Evolutionary conservation across 2,797 vertebrate species (phyloP).

Genomic region (Chelonia mydas): DNA sequence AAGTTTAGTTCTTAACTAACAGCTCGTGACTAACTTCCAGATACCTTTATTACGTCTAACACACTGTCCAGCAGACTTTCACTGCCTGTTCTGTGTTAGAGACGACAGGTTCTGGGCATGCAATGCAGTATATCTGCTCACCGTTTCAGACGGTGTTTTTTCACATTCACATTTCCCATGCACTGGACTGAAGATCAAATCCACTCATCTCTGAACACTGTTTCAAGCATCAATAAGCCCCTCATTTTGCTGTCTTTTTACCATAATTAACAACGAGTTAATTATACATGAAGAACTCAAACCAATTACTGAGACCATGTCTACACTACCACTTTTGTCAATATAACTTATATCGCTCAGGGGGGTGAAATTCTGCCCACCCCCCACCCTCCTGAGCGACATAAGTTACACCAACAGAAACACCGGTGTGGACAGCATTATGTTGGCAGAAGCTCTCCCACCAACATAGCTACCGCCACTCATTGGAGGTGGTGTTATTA

Average conservation of each 20-base stretch:
- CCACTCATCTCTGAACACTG: no score
- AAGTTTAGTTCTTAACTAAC: not conserved
- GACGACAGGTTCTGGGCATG: not conserved
- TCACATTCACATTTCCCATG: not conserved
- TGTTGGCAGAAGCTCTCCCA: no score
- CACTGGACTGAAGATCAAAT: not conserved
- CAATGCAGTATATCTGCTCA: not conserved
- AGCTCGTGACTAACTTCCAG: rapidly evolving
- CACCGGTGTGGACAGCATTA: no score
- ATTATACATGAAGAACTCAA: not conserved
- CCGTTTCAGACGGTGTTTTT: not conserved
- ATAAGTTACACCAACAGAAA: no score
- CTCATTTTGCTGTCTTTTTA: not conserved
- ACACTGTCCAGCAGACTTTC: not conserved
- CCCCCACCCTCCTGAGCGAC: no score
- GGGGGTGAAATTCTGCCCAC: no score
- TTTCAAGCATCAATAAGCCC: not conserved
- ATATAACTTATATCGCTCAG: no score
- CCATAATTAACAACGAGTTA: not conserved
- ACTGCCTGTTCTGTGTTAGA: not conserved
- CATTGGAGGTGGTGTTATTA: no score
- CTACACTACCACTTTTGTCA: no score
- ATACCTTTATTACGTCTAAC: slow-evolving; percentile 1
- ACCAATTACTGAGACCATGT: not conserved
- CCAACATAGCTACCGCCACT: no score